Percentiles rank a stretch among this genome's conserved stretches.
These are phyloP conservation scores for Odontesthes bonariensis DNA, from an alignment of 2,113 vertebrate genomes.

Conservation along the genomic window DNA sequence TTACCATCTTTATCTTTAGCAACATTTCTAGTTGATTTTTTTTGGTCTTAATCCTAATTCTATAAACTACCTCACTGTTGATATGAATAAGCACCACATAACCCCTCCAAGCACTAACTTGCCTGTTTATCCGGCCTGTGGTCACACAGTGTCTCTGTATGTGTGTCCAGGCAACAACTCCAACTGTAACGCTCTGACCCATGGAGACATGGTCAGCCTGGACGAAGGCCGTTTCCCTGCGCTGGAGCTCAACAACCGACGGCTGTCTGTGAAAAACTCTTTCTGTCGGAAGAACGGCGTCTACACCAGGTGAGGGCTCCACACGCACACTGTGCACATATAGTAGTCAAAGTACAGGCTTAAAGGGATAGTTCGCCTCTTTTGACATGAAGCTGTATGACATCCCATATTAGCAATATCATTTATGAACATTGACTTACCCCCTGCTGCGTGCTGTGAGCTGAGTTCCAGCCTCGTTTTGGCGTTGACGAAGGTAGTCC, in stretches of 20 bases:
- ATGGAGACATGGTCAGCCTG: conserved; percentile 96
- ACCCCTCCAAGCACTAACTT: conserved; percentile 40
- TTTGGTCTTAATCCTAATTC: neutral
- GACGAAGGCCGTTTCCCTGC: conserved; percentile 95
- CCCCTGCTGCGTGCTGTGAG: too few species aligned
- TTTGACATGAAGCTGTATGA: too few species aligned
- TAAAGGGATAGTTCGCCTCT: too few species aligned
- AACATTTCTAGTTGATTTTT: neutral
- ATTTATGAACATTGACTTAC: too few species aligned
- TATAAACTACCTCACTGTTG: neutral
- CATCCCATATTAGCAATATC: too few species aligned
- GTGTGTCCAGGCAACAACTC: conserved; percentile 86
- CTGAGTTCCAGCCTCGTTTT: too few species aligned
- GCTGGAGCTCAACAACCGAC: conserved; percentile 95
- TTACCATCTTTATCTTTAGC: neutral
- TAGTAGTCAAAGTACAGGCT: neutral
- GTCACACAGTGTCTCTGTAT: conserved; percentile 77
- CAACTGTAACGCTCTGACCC: conserved; percentile 90
- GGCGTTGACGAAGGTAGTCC: too few species aligned
- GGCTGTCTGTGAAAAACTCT: conserved; percentile 96
- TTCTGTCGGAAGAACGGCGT: conserved; percentile 97
- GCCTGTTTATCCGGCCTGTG: conserved; percentile 63
- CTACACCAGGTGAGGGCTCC: conserved; percentile 89
- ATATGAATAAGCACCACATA: neutral
- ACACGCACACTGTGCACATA: neutral